A percentile compares a stretch with the other conserved stretches of the same genome.
These are phyloP conservation scores for Orchesella flavescens DNA, from an alignment of 2,888 invertebrate genomes.

Conservation along the genomic window DNA sequence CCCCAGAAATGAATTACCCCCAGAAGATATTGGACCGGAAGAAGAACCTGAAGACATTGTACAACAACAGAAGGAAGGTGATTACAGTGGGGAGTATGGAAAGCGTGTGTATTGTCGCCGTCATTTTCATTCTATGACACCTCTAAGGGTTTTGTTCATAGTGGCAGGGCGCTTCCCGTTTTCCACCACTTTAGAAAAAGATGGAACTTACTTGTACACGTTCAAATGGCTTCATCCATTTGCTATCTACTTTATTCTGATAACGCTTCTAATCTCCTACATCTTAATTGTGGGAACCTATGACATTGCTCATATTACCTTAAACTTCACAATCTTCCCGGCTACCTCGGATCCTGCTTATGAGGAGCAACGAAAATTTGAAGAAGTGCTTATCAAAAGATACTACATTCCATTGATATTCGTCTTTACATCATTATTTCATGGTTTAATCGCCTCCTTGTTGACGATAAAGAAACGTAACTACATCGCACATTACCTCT, in stretches of 20 bases:
- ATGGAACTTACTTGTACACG: conserved; percentile 35
- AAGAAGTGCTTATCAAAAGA: conserved; percentile 34
- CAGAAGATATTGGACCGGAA: background rate
- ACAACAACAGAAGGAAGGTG: conserved; percentile 27
- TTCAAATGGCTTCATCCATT: background rate
- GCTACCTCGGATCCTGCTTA: background rate
- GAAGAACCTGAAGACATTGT: conserved; percentile 21
- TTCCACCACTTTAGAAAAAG: background rate
- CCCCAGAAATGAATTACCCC: background rate
- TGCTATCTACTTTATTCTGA: conserved; percentile 5
- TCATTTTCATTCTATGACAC: conserved; percentile 22
- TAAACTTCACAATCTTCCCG: conserved; percentile 6
- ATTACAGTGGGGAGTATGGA: conserved; percentile 50
- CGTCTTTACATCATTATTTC: conserved; percentile 36
- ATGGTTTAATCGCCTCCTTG: conserved; percentile 24
- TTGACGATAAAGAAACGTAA: conserved; percentile 32
- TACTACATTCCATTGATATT: conserved; percentile 48
- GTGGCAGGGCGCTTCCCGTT: conserved; percentile 38
- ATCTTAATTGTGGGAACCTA: conserved; percentile 1
- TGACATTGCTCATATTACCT: conserved; percentile 14
- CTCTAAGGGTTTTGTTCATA: conserved; percentile 23
- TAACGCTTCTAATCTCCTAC: background rate
- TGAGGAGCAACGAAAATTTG: conserved; percentile 2
- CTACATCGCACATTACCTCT: conserved; percentile 58
- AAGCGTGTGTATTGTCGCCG: conserved; percentile 40